These are phyloP conservation scores for Axinella damicornis DNA, from an alignment of 37 sponge, comb jelly and placozoan genomes.

Conservation along the genomic window DNA sequence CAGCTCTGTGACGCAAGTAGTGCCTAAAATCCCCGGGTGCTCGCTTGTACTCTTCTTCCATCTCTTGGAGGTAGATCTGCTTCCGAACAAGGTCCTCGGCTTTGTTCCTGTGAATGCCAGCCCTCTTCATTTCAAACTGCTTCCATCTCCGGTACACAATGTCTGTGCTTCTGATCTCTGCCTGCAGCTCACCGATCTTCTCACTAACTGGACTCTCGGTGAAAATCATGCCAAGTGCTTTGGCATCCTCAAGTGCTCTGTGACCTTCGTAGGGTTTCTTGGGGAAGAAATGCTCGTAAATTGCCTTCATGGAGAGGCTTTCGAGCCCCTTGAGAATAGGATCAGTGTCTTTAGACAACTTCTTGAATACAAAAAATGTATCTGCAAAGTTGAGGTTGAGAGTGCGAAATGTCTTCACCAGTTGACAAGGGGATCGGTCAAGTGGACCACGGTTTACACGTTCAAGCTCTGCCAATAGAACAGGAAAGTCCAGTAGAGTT, in stretches of 20 bases:
- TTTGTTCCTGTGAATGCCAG: background rate
- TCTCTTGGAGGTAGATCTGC: constrained; percentile 2
- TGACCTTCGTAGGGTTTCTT: background rate
- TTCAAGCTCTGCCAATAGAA: background rate
- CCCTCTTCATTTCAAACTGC: background rate
- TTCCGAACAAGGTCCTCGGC: background rate
- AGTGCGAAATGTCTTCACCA: background rate
- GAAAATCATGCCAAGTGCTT: constrained; percentile 21
- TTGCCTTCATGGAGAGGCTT: background rate
- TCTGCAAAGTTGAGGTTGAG: constrained; percentile 24
- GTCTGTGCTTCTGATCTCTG: too few species aligned
- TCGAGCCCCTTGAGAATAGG: background rate
- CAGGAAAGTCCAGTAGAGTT: constrained; percentile 8
- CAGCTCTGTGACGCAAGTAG: background rate
- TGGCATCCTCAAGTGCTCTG: constrained; percentile 26
- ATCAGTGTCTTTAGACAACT: background rate
- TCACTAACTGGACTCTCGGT: background rate
- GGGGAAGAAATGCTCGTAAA: background rate
- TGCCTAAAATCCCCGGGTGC: background rate
- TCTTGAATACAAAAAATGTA: background rate
- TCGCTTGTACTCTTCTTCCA: background rate
- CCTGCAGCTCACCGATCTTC: too few species aligned
- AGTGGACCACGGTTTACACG: background rate
- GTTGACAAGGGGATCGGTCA: background rate
- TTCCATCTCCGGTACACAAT: too few species aligned